A percentile compares a stretch with the other conserved stretches of the same genome.
Conservation (phyloP, 92 coral and sea anemone species). For the Porites divaricata region DNA sequence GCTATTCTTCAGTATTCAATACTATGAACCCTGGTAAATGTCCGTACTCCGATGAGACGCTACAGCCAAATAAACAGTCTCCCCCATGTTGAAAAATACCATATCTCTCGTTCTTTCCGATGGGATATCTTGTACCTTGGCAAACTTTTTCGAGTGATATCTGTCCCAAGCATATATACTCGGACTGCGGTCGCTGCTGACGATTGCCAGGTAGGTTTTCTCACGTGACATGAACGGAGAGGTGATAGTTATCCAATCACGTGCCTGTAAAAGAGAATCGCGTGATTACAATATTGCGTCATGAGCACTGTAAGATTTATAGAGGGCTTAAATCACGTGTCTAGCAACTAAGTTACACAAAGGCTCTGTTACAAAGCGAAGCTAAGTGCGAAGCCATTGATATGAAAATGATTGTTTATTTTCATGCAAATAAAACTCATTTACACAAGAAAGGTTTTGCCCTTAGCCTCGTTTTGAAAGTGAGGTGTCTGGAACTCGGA, state of each 20-base stretch:
- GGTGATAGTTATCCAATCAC: constrained; percentile 88
- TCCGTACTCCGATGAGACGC: constrained; percentile 84
- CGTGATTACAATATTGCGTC: neutral
- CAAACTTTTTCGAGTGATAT: constrained; percentile 72
- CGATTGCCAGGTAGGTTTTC: constrained; percentile 91
- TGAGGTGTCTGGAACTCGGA: no score
- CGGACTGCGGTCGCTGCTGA: constrained; percentile 78
- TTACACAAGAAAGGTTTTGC: no score
- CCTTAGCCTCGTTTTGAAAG: no score
- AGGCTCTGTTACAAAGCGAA: no score
- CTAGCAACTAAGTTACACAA: no score
- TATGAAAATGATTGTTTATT: no score
- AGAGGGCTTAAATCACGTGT: no score
- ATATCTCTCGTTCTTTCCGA: constrained; percentile 90
- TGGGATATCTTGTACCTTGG: constrained; percentile 85
- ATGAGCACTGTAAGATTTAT: neutral
- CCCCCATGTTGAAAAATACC: constrained; percentile 96
- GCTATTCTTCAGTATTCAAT: neutral
- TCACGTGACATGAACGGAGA: constrained; percentile 94
- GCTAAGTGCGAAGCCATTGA: no score
- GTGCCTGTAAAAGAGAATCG: constrained; percentile 64
- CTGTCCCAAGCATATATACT: constrained; percentile 93
- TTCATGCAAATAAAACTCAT: no score
- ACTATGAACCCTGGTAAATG: constrained; percentile 79
- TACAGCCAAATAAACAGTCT: constrained; percentile 79